Percentiles rank a stretch among this genome's conserved stretches.
Evolutionary conservation across 2,888 invertebrate species (phyloP).

Genomic region (Nymphalis c-album): DNA sequence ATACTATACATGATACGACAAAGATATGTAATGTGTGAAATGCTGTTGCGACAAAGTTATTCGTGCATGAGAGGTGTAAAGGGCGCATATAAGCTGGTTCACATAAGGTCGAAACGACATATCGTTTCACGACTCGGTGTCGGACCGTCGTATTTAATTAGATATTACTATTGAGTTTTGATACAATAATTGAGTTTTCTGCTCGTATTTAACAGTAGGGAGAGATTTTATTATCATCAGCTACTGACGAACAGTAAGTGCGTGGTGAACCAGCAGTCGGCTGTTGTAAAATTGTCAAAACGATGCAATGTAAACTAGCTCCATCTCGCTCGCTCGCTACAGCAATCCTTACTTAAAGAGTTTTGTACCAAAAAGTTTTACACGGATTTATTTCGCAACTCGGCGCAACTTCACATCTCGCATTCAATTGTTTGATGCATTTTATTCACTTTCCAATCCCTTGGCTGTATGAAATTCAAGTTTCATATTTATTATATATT

Average conservation of each 20-base stretch:
- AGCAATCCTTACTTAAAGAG: constrained; percentile 35
- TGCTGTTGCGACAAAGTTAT: constrained; percentile 2
- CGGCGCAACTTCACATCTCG: constrained; percentile 15
- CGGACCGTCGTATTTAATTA: too few relatives aligned
- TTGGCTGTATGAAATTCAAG: constrained; percentile 8
- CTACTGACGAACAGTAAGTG: too few relatives aligned
- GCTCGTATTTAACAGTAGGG: too few relatives aligned
- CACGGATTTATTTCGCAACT: constrained; percentile 36
- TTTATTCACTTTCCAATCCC: constrained; percentile 19
- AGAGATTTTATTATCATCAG: too few relatives aligned
- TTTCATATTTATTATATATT: constrained; percentile 3
- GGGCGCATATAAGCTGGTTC: constrained; percentile 5
- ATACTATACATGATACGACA: too few relatives aligned
- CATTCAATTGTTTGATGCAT: constrained; percentile 35
- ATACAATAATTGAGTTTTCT: too few relatives aligned
- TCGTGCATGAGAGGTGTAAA: constrained; percentile 12
- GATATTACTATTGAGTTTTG: too few relatives aligned
- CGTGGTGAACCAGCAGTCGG: too few relatives aligned
- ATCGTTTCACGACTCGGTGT: too few relatives aligned
- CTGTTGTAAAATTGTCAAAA: too few relatives aligned
- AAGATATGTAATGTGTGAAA: neutral
- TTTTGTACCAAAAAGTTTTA: constrained; percentile 34
- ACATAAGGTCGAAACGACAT: too few relatives aligned
- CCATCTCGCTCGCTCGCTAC: constrained; percentile 17
- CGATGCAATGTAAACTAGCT: constrained; percentile 1